Base-by-base conservation (phyloP, 2,113 vertebrate species). In the Panthera tigris region DNA sequence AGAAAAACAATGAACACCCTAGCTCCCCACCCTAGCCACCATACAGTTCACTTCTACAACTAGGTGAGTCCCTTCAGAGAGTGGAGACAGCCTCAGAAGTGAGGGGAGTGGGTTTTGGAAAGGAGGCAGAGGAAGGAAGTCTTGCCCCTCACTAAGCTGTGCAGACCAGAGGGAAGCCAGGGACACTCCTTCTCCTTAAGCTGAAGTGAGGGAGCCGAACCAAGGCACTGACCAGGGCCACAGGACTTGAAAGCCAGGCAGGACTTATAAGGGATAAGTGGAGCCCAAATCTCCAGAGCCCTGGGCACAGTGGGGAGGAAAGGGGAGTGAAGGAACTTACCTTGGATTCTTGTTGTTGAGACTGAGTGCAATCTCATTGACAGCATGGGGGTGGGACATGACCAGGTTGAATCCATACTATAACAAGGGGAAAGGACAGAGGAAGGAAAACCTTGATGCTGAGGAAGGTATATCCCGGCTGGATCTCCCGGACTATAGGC, bases 351-450 rank as follows among this genome's bases (percentile, higher is more conserved):
- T 99, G 98, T 99, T 99, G 98, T 99, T 99, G 98, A 99, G 98
- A 98, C 99, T 99, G 93, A 99, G 99, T 25, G 99, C 99, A 4
- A 99, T 99, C 99, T 99, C 99, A 39, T 99, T 99, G 98, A 99
- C 99, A 0, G 99, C 99, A 0, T 99, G 99, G 14, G 99, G 99
- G 31, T 99, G 99, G 95, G 99, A 99, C 99, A 99, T 99, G 96
- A 99, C 99, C 98, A 99, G 98, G 97, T 99, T 99, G 99, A 99
- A 99, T 97, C 99, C 99, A 1, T 99, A 99, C 99, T 99, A 98
- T 10, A 78, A 63, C 55, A 48, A 93, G 65, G 96, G 95, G 87
- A 96, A 95, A 95, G 66, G 79, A 98, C 90, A 80, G 73, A 0
- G 1, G 18, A 69, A 63, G 10, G 74, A 55, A 66, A 78, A 18